Evolutionary conservation across 2,888 invertebrate species (phyloP), one percentile per base, ranked within the genome.

Genomic region (Drosophila prostipennis): DNA sequence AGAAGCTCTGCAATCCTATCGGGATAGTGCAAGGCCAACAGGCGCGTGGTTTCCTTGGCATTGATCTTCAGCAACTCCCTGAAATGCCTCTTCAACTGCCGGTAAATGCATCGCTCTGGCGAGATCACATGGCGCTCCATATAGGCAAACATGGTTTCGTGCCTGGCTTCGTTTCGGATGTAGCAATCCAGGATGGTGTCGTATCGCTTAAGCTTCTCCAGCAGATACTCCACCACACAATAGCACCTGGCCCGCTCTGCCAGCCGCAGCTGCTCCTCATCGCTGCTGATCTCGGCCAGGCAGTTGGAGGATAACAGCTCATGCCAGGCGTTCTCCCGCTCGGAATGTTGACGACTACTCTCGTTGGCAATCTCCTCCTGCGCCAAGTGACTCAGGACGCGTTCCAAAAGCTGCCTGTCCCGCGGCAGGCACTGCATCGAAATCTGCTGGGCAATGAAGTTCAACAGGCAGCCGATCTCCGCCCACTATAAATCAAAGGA

Each of bases 311-410:
- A 92, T 11, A 96, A 91, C 34, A 96, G 91, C 87, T 96, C 96
- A 52, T 96, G 91, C 91, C 96, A 93, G 2, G 96, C 95, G 85
- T 95, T 95, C 89, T 96, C 96, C 39, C 96, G 92, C 90, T 96
- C 96, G 67, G 94, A 94, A 74, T 93, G 94, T 80, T 94, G 93
- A 1, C 94, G 91, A 1, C 83, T 63, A 36, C 88, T 90, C 77
- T 92, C 92, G 42, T 91, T 90, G 29, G 89, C 84, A 19, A 92
- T 89, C 86, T 88, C 59, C 60, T 91, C 91, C 88, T 93, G 93
- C 5, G 90, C 88, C 63, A 95, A 93, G 91, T 94, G 94, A 77
- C 94, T 94, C 75, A 96, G 93, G 0, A 94, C 93, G 36, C 91
- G 92, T 74, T 95, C 94, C 87, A 96, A 92, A 36, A 95, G 92